phyloP scores from a whole-genome alignment of 2,888 invertebrate genomes.

The Kuschelorhynchus macadamiae region DNA sequence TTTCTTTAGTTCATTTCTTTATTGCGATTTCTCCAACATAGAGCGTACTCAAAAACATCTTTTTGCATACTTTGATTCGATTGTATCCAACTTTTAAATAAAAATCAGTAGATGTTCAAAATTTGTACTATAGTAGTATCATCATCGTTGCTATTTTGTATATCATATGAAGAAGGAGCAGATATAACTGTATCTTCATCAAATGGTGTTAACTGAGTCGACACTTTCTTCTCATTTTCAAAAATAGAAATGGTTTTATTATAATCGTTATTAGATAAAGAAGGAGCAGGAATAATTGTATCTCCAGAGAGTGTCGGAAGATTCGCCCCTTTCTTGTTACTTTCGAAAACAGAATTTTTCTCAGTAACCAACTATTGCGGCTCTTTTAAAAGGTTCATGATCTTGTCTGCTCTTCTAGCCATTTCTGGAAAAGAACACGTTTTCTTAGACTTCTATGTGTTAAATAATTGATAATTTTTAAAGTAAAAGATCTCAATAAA shows the following conservation, averaged over 20 bases:
- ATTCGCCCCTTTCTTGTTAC: constrained; percentile 9
- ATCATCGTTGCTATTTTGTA: no score
- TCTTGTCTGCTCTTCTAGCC: constrained; percentile 24
- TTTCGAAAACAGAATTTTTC: constrained; percentile 2
- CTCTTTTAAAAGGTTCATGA: constrained; percentile 24
- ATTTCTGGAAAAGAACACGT: constrained; percentile 17
- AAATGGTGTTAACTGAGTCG: no score
- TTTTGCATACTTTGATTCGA: constrained; percentile 39
- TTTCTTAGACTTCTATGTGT: constrained; percentile 4
- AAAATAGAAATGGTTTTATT: no score
- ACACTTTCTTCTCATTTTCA: background rate
- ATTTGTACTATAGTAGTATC: no score
- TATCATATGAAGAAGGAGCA: no score
- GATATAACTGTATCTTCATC: no score
- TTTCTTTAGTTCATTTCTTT: background rate
- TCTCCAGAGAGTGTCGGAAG: constrained; percentile 11
- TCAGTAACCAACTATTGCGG: background rate
- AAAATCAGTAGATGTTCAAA: no score
- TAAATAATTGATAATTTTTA: constrained; percentile 15
- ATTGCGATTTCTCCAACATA: background rate
- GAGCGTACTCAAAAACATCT: constrained; percentile 23
- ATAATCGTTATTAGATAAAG: no score
- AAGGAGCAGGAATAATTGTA: constrained; percentile 1
- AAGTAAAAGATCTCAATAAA: constrained; percentile 1
- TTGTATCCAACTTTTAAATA: constrained; percentile 6